Evolutionary conservation across 2,888 invertebrate genomes (phyloP).

Genomic region (Pherbina coryleti): DNA sequence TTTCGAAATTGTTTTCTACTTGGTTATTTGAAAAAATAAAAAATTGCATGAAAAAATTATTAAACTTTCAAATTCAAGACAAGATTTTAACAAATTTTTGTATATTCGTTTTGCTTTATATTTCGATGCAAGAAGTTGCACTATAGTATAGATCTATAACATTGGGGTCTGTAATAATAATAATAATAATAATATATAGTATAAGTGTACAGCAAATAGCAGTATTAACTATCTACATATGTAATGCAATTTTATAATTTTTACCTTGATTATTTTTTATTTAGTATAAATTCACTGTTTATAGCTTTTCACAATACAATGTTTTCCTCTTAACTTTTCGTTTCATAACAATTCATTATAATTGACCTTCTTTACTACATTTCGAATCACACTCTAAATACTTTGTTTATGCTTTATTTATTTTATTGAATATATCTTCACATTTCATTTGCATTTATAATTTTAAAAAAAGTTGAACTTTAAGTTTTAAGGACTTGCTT

Average conservation of each 20-base stretch:
- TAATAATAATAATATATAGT: background rate
- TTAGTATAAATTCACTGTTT: conserved; percentile 34
- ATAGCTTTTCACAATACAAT: conserved; percentile 38
- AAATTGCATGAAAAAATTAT: background rate
- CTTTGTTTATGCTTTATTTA: conserved; percentile 36
- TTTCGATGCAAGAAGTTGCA: conserved; percentile 11
- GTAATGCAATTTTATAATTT: conserved; percentile 18
- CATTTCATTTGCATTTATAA: conserved; percentile 22
- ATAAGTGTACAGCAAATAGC: conserved; percentile 29
- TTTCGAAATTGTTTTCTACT: background rate
- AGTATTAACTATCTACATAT: conserved; percentile 20
- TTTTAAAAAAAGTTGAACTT: conserved; percentile 25
- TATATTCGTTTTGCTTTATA: background rate
- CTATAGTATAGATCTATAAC: background rate
- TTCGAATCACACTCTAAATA: conserved; percentile 51
- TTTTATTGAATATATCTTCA: conserved; percentile 2
- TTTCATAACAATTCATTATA: conserved; percentile 44
- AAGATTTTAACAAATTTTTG: too few species aligned
- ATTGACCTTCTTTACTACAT: conserved; percentile 53
- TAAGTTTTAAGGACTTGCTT: conserved; percentile 16
- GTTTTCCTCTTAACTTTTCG: conserved; percentile 38
- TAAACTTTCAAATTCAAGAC: background rate
- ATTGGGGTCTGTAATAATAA: background rate
- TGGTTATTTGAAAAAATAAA: background rate
- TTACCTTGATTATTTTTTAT: conserved; percentile 16